phyloP scores from a whole-genome alignment of 2,888 invertebrate genomes.

The Tetranychus piercei region DNA sequence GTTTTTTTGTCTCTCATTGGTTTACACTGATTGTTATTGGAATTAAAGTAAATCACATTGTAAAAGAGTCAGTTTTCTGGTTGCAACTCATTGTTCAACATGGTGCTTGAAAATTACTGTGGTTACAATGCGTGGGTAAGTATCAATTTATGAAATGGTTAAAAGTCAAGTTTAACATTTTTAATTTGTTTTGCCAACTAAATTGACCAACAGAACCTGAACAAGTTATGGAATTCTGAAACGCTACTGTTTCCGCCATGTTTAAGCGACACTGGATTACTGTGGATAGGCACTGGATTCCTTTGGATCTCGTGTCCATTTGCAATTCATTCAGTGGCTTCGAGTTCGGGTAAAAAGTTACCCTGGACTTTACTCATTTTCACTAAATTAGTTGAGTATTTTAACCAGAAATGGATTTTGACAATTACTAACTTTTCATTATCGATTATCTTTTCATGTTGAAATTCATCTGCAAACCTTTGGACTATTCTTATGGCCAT shows the following conservation, averaged over 20 bases:
- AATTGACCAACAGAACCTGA: not conserved
- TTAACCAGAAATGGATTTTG: not conserved
- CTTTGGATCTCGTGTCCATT: not conserved
- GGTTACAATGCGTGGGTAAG: not conserved
- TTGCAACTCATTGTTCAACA: not conserved
- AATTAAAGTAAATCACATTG: not conserved
- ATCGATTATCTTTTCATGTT: no score
- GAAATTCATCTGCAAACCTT: no score
- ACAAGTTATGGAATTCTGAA: not conserved
- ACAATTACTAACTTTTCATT: no score
- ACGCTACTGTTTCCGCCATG: not conserved
- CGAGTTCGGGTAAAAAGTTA: not conserved
- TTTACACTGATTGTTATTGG: no score
- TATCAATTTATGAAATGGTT: not conserved
- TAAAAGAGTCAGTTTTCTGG: not conserved
- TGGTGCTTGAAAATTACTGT: constrained; percentile 1
- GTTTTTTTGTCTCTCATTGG: no score
- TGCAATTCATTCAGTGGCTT: not conserved
- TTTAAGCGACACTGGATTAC: not conserved
- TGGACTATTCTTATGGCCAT: not conserved
- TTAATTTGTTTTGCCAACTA: not conserved
- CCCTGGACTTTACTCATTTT: not conserved
- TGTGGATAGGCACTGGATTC: not conserved
- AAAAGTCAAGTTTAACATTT: no score
- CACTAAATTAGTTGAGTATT: not conserved